Evolutionary conservation across 2,113 vertebrate genomes (phyloP).

Genomic region (Ceyx melanurus): DNA sequence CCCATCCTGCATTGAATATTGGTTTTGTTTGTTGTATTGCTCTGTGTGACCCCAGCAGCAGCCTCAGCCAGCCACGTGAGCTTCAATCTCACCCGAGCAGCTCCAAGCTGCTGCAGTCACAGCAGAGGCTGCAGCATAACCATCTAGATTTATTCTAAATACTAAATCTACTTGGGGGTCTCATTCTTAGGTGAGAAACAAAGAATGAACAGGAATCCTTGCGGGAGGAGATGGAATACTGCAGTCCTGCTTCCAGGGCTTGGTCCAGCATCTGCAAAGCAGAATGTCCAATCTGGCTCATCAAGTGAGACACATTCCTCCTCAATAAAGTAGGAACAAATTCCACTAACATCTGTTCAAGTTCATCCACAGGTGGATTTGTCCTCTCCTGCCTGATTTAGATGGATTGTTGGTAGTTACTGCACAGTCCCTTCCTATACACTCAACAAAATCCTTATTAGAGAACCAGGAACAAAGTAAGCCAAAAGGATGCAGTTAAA

Average conservation of each 20-base stretch:
- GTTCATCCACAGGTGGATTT: background rate
- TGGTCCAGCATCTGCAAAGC: accelerated
- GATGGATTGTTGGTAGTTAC: accelerated
- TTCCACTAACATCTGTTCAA: background rate
- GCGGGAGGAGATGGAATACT: accelerated
- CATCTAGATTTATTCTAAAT: background rate
- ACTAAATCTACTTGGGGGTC: background rate
- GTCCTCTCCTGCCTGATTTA: background rate
- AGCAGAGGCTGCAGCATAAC: background rate
- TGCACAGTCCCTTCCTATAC: background rate
- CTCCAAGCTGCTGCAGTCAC: background rate
- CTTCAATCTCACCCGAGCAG: background rate
- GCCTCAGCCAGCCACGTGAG: accelerated
- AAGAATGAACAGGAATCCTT: background rate
- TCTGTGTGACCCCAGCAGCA: background rate
- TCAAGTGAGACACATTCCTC: background rate
- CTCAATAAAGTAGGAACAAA: background rate
- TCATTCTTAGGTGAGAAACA: background rate
- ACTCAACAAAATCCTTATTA: background rate
- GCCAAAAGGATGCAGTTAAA: background rate
- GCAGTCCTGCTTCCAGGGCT: background rate
- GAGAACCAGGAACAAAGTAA: background rate
- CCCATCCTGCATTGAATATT: accelerated
- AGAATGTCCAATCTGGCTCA: accelerated
- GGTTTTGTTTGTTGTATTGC: accelerated